A percentile compares a stretch with the other conserved stretches of the same genome.
phyloP scores from a whole-genome alignment of 2,797 vertebrate species.

The Hoplostethus atlanticus region DNA sequence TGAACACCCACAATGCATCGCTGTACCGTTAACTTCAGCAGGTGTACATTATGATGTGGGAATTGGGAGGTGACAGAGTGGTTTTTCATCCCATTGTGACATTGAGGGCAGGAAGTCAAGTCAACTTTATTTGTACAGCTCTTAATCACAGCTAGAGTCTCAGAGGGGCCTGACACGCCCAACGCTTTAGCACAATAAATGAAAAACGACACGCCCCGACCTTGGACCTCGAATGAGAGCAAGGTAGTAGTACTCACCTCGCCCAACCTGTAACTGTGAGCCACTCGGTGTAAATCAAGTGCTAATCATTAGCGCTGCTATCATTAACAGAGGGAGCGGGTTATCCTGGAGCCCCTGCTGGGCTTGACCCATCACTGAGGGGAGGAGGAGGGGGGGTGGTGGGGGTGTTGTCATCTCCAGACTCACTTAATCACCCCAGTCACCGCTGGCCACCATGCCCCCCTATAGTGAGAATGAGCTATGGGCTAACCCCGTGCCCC shows the following conservation, averaged over 20 bases:
- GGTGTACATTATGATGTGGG: too few species aligned
- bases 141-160: background rate
- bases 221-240: background rate
- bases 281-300: constrained; percentile 15
- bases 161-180: background rate
- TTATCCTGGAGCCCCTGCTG: constrained; percentile 37
- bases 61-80: too few species aligned
- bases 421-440: constrained; percentile 59
- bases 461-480: constrained; percentile 61
- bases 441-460: constrained; percentile 31
- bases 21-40: too few species aligned
- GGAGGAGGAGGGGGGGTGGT: background rate
- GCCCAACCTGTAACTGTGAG: constrained; percentile 6
- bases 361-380: constrained; percentile 17
- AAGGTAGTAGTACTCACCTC: background rate
- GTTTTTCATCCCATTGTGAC: too few species aligned
- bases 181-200: constrained; percentile 24
- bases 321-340: constrained; percentile 20
- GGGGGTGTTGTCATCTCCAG: constrained; percentile 17
- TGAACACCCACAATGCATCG: too few species aligned
- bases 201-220: constrained; percentile 9
- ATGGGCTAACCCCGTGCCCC: constrained; percentile 60
- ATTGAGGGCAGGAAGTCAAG: too few species aligned
- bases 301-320: constrained; percentile 17
- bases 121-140: too few species aligned